Percentiles rank a stretch among this genome's conserved stretches.
phyloP scores from a whole-genome alignment of 1,140 invertebrate species.

The Ceratina japonica region DNA sequence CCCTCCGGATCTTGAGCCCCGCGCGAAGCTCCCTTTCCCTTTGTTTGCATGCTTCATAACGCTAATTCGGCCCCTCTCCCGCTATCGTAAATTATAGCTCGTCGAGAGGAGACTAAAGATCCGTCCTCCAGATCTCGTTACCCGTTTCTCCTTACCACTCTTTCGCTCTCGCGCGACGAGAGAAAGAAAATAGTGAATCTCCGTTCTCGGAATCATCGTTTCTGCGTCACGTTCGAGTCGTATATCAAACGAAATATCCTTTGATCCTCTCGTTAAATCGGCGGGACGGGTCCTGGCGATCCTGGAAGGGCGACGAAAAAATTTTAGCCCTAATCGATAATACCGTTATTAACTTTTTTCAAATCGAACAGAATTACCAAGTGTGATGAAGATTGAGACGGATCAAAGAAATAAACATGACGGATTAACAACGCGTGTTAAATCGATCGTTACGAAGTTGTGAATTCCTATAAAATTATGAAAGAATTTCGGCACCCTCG shows the following conservation, averaged over 20 bases:
- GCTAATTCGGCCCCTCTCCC: background rate
- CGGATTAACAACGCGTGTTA: too few species aligned
- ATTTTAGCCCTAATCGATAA: background rate
- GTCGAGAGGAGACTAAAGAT: background rate
- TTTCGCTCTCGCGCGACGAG: too few species aligned
- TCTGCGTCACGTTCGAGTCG: slow-evolving; percentile 13
- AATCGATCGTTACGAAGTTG: too few species aligned
- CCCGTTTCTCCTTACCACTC: background rate
- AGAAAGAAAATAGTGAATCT: background rate
- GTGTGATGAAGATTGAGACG: too few species aligned
- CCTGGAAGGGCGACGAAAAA: background rate
- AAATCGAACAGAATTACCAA: too few species aligned
- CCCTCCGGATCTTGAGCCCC: background rate
- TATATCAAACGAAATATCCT: slow-evolving; percentile 36
- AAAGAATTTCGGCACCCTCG: background rate
- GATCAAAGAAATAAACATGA: too few species aligned
- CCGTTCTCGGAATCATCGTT: background rate
- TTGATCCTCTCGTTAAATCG: slow-evolving; percentile 46
- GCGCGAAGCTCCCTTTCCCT: too few species aligned
- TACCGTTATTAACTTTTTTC: background rate
- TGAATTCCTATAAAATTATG: too few species aligned
- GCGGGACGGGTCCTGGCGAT: slow-evolving; percentile 6
- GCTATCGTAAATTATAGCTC: background rate
- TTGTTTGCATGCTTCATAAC: slow-evolving; percentile 6
- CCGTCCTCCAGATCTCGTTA: background rate